These are phyloP conservation scores for Serinus canaria DNA, from an alignment of 2,113 vertebrate genomes.

Conservation along the genomic window DNA sequence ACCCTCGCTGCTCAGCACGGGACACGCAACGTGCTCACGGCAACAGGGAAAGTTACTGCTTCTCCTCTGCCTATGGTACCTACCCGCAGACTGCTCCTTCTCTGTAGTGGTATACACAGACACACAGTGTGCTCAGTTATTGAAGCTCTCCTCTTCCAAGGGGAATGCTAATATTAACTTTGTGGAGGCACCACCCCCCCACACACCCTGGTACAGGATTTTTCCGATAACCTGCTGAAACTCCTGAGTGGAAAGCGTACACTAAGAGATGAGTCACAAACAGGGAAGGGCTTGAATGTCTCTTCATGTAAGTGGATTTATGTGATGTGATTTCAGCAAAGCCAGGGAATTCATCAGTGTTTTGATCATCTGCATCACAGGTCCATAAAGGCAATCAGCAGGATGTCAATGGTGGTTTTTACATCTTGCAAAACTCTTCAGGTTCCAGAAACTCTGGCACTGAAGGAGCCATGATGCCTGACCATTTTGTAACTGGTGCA, in stretches of 20 bases:
- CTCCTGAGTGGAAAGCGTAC: not conserved
- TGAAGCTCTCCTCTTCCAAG: constrained; percentile 63
- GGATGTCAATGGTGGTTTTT: not conserved
- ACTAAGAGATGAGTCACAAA: not conserved
- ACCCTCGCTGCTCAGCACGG: not conserved
- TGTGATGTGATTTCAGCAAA: not conserved
- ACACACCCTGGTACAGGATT: not conserved
- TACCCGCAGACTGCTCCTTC: not conserved
- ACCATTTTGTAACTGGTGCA: not conserved
- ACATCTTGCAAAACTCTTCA: constrained; percentile 24
- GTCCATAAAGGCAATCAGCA: not conserved
- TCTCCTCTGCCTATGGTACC: not conserved
- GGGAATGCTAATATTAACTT: constrained; percentile 52
- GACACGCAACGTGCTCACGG: not conserved
- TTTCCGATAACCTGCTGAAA: constrained; percentile 15
- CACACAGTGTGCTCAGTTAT: constrained; percentile 10
- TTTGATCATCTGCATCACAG: not conserved
- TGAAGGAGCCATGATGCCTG: not conserved
- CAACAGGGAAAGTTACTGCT: not conserved
- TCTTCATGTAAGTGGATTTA: not conserved
- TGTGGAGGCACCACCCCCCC: constrained; percentile 7
- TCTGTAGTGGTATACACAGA: constrained; percentile 9
- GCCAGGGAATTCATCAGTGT: not conserved
- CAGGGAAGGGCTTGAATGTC: not conserved
- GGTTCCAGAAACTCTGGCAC: not conserved